A percentile compares a stretch with the other conserved stretches of the same genome.
phyloP scores from a whole-genome alignment of 35 echinoderm and acorn worm genomes.

The Ophiothrix spiculata region DNA sequence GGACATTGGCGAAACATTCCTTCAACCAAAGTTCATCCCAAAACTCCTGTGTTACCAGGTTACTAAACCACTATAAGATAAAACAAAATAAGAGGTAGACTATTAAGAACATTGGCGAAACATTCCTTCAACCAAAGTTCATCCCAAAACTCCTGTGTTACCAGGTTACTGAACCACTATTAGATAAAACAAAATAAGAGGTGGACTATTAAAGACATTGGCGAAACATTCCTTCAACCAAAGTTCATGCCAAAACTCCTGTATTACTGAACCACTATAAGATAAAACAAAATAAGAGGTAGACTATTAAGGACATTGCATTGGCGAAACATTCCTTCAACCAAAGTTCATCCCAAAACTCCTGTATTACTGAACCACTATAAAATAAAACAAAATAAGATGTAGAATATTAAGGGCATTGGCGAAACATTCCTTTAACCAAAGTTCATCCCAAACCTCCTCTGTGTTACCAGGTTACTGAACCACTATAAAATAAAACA shows the following conservation, averaged over 20 bases:
- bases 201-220: too few relatives aligned
- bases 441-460: constrained; percentile 83
- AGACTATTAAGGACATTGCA: constrained; percentile 51
- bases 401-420: too few relatives aligned
- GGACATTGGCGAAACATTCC: constrained; percentile 83
- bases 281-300: too few relatives aligned
- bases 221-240: too few relatives aligned
- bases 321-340: constrained; percentile 91
- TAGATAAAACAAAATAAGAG: constrained; percentile 19
- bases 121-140: constrained; percentile 95
- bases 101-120: too few relatives aligned
- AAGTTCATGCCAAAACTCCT: constrained; percentile 79
- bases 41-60: constrained; percentile 76
- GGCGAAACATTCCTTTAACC: constrained; percentile 96
- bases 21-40: constrained; percentile 95
- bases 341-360: constrained; percentile 91
- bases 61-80: constrained; percentile 83
- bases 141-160: constrained; percentile 77
- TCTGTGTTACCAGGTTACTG: constrained; percentile 90
- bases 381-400: constrained; percentile 18
- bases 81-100: constrained; percentile 20
- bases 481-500: constrained; percentile 72
- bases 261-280: constrained; percentile 91
- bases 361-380: constrained; percentile 95
- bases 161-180: constrained; percentile 97